Conservation (phyloP, 2,888 invertebrate genomes). For the Globia sparganii region DNA sequence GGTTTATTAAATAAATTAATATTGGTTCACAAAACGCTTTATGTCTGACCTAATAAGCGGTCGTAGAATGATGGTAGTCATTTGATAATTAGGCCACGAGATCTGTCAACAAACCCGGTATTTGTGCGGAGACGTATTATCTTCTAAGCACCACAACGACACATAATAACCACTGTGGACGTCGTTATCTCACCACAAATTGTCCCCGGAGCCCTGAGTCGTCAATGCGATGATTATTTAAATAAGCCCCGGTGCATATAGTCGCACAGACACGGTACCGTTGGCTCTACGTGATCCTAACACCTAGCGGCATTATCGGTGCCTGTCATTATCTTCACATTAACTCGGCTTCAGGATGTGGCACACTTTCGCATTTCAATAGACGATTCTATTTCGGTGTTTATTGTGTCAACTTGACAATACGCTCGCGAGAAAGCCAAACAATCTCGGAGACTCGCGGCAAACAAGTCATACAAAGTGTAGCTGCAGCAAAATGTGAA, state of each 20-base stretch:
- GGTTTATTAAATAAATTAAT: not conserved
- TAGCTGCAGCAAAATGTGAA: constrained; percentile 29
- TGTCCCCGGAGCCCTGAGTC: constrained; percentile 71
- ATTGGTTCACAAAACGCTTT: constrained; percentile 7
- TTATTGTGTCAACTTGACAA: constrained; percentile 65
- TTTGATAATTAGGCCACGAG: constrained; percentile 54
- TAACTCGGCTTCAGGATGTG: constrained; percentile 83
- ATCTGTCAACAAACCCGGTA: constrained; percentile 56
- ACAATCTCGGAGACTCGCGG: constrained; percentile 29
- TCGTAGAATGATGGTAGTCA: constrained; percentile 43
- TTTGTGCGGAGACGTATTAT: constrained; percentile 52
- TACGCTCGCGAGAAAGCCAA: constrained; percentile 57
- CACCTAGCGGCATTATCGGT: constrained; percentile 78
- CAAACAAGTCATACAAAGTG: constrained; percentile 30
- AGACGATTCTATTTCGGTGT: constrained; percentile 68
- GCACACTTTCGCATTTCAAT: constrained; percentile 79
- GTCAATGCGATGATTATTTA: constrained; percentile 83
- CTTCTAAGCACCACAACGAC: constrained; percentile 59
- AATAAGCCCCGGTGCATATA: constrained; percentile 80
- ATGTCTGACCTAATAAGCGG: constrained; percentile 47
- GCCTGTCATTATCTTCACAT: constrained; percentile 82
- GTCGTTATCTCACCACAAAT: constrained; percentile 74
- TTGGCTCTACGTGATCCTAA: constrained; percentile 86
- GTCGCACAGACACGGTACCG: constrained; percentile 77
- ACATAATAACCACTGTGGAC: constrained; percentile 64